Evolutionary conservation across 2,797 vertebrate genomes (phyloP), one percentile per base, ranked within the genome.

Genomic region (Rhabdomys pumilio): DNA sequence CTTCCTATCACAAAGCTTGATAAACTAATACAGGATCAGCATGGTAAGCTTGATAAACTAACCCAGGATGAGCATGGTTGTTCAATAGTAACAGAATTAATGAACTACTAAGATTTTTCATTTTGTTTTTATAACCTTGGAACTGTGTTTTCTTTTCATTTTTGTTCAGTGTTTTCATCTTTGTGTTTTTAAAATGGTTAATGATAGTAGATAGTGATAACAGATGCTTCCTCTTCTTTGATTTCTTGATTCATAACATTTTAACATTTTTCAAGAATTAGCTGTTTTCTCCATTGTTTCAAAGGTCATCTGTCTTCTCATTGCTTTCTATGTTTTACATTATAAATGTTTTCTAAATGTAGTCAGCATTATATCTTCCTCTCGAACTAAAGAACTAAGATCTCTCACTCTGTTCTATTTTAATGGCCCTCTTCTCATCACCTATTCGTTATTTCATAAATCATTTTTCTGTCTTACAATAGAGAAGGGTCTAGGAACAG

Each of bases 201-300:
- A 59, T 53, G 34, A 2, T 34, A 90, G 50, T 72, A 72, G 13
- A 10, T 38, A 83, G 11, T 50, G 10, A 50, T 50, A 50, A 50
- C 6, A 14, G 4, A 22, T 34, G 17, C 17, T 94, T 92, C 50
- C 59, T 90, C 53, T 65, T 81, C 31, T 89, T n/a, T 72, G 57
- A 77, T 5, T 89, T 95, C 34, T 38, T 47, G 93, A n/a, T 22
- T 57, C 8, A 50, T 92, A 47, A 59, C 44, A 88, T 65, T 65
- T 89, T 14, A 47, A 75, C 12, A 55, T 69, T 93, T 97, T 94
- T 61, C 41, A 88, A 81, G 31, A 9, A 59, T 55, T 53, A 55
- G 12, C 20, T 67, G 15, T 94, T 4, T 72, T 72, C 38, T 29
- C 41, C 31, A 53, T 41, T 81, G 69, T 50, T 92, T 73, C n/a